phyloP scores from a whole-genome alignment of 1,140 invertebrate species.

The Nixonia krombeini region DNA sequence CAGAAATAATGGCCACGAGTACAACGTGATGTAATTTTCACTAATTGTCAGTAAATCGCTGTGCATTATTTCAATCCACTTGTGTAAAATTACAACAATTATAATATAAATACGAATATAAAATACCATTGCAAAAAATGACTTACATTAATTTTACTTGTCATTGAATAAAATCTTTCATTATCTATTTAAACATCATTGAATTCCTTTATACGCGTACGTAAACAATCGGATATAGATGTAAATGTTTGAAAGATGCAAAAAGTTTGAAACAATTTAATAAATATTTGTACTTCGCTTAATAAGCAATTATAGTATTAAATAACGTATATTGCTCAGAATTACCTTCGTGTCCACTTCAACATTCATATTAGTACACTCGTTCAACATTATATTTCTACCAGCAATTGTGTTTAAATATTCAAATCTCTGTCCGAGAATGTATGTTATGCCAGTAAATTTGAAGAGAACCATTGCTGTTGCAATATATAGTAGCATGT shows the following conservation, averaged over 20 bases:
- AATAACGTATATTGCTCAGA: not conserved
- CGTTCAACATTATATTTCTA: slow-evolving; percentile 5
- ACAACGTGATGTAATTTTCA: slow-evolving; percentile 47
- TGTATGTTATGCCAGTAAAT: slow-evolving; percentile 44
- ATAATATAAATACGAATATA: too few species aligned
- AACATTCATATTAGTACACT: slow-evolving; percentile 14
- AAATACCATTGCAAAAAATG: too few species aligned
- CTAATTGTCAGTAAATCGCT: slow-evolving; percentile 53
- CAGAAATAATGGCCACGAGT: slow-evolving; percentile 55
- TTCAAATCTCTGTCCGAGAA: slow-evolving; percentile 59
- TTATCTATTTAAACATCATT: too few species aligned
- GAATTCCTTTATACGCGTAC: too few species aligned
- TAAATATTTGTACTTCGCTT: not conserved
- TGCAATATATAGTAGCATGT: slow-evolving; percentile 56
- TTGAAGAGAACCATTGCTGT: slow-evolving; percentile 50
- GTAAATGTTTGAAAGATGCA: too few species aligned
- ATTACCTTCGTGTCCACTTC: slow-evolving; percentile 33
- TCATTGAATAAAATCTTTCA: too few species aligned
- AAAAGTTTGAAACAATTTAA: too few species aligned
- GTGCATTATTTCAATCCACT: slow-evolving; percentile 59
- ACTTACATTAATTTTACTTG: too few species aligned
- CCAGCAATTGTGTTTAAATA: slow-evolving; percentile 53
- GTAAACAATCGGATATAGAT: too few species aligned
- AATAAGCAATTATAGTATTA: not conserved
- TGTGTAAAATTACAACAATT: slow-evolving; percentile 7